These are phyloP conservation scores for Drosophila nigrodunni DNA, from an alignment of 1,140 invertebrate genomes.

Conservation along the genomic window DNA sequence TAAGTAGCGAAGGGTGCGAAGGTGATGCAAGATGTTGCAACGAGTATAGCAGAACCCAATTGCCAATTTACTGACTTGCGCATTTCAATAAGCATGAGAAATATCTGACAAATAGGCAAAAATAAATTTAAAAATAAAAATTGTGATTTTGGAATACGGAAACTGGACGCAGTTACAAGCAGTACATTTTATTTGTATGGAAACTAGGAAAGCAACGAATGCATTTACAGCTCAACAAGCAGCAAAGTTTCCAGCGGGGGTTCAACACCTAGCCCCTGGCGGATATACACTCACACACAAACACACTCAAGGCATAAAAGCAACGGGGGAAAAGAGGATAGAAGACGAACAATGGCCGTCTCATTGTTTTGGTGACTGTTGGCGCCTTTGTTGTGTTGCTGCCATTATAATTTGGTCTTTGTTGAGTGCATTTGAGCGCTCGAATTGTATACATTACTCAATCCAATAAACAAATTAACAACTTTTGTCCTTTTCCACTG, in stretches of 20 bases:
- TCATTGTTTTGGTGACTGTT: constrained; percentile 31
- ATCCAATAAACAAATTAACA: constrained; percentile 74
- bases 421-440: constrained; percentile 50
- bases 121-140: neutral
- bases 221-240: constrained; percentile 24
- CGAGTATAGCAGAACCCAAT: neutral
- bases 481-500: constrained; percentile 73
- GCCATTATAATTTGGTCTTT: constrained; percentile 58
- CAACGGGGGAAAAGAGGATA: neutral
- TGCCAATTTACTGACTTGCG: neutral
- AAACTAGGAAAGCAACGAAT: neutral
- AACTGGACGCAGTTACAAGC: no score
- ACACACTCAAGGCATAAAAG: neutral
- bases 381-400: constrained; percentile 42
- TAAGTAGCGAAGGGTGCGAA: neutral
- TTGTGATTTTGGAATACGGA: no score
- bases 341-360: constrained; percentile 38
- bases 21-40: neutral
- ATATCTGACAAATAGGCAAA: neutral
- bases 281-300: no score
- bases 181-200: neutral
- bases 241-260: constrained; percentile 12
- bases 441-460: constrained; percentile 62
- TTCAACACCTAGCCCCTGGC: neutral
- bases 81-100: neutral